These are phyloP conservation scores for Oreochromis grahami DNA, from an alignment of 2,797 vertebrate species.

Conservation along the genomic window DNA sequence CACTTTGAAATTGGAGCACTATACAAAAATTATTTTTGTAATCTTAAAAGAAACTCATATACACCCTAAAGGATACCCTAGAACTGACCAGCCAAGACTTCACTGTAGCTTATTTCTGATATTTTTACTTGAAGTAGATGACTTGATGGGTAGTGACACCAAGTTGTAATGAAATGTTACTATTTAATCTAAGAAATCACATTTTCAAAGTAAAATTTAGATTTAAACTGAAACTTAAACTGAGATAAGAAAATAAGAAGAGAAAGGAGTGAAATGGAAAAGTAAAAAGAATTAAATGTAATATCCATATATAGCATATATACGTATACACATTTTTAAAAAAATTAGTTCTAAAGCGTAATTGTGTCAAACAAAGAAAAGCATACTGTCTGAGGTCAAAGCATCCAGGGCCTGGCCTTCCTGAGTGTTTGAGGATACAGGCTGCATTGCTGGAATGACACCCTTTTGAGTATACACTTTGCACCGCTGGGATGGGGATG, in stretches of 20 bases:
- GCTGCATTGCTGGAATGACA: conserved; percentile 82
- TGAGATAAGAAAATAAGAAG: background rate
- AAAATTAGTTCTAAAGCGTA: background rate
- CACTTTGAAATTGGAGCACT: background rate
- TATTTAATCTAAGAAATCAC: background rate
- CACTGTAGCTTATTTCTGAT: background rate
- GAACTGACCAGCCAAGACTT: background rate
- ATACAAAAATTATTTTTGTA: background rate
- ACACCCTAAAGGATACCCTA: background rate
- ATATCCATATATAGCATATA: background rate
- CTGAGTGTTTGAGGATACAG: conserved; percentile 78
- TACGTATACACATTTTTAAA: rapidly evolving
- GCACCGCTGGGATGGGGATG: conserved; percentile 93
- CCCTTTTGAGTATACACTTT: conserved; percentile 96
- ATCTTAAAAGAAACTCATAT: background rate
- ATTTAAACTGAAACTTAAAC: background rate
- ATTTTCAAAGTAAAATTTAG: background rate
- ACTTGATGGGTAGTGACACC: background rate
- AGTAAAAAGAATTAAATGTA: background rate
- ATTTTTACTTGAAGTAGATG: background rate
- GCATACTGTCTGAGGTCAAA: conserved; percentile 67
- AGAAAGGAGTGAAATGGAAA: background rate
- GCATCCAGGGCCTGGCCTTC: conserved; percentile 63
- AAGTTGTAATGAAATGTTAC: background rate
- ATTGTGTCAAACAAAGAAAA: background rate